A percentile compares a stretch with the other conserved stretches of the same genome.
Evolutionary conservation across 2,888 invertebrate species (phyloP).

Genomic region (Metopia argyrocephala): DNA sequence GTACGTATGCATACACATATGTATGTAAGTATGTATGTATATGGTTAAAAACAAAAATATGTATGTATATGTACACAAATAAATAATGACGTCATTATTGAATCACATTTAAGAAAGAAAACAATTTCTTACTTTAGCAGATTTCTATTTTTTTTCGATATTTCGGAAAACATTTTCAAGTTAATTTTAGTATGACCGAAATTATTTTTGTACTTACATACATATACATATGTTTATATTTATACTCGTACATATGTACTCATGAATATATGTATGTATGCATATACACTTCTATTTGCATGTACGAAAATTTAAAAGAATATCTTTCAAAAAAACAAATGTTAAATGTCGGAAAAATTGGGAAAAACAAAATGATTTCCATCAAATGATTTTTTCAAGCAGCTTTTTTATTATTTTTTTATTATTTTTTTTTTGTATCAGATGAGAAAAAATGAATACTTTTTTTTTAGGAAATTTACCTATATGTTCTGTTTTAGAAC

Average conservation of each 20-base stretch:
- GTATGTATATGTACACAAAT: too few relatives aligned
- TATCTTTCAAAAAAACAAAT: not conserved
- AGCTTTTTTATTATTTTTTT: not conserved
- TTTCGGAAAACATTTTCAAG: constrained; percentile 20
- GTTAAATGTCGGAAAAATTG: constrained; percentile 1
- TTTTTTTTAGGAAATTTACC: not conserved
- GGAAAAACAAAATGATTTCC: constrained; percentile 34
- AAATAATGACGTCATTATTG: too few relatives aligned
- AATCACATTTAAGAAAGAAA: too few relatives aligned
- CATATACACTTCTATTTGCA: not conserved
- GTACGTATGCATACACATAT: not conserved
- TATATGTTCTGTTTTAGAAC: not conserved
- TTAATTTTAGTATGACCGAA: constrained; percentile 40
- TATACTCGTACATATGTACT: not conserved
- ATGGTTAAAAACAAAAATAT: too few relatives aligned
- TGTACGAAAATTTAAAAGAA: not conserved
- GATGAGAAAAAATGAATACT: not conserved
- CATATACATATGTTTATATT: too few relatives aligned
- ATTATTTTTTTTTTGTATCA: not conserved
- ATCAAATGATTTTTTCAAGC: constrained; percentile 11
- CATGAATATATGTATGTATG: not conserved
- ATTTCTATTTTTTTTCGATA: constrained; percentile 4
- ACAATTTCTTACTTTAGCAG: not conserved
- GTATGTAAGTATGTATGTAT: not conserved
- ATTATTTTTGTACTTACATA: too few relatives aligned